Evolutionary conservation across 1,140 invertebrate species (phyloP).

Genomic region (Brachionus koreanus): DNA sequence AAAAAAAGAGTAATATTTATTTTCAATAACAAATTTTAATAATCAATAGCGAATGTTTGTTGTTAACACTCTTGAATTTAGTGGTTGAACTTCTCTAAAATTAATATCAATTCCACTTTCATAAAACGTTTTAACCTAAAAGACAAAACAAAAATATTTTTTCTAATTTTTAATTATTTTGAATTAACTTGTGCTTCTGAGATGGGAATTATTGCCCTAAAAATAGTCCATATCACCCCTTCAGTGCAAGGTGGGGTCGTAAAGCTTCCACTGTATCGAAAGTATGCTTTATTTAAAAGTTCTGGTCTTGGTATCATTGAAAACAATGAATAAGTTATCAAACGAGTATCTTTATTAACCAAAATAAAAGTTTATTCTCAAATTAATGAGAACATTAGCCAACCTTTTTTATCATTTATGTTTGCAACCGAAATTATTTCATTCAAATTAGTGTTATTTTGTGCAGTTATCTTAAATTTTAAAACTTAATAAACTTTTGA

Average conservation of each 20-base stretch:
- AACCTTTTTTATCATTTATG: background rate
- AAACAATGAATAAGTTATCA: background rate
- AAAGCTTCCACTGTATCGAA: slow-evolving; percentile 75
- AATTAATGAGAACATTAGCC: background rate
- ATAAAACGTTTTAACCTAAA: background rate
- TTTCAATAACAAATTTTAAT: too few relatives aligned
- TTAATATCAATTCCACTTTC: background rate
- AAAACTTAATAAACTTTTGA: background rate
- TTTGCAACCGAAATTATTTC: background rate
- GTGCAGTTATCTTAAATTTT: background rate
- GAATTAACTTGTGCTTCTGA: slow-evolving; percentile 13
- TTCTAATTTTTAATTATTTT: background rate
- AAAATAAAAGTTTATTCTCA: background rate
- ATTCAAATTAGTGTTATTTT: background rate
- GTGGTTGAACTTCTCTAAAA: background rate
- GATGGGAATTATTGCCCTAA: slow-evolving; percentile 63
- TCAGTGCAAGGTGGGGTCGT: slow-evolving; percentile 84
- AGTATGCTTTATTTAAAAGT: slow-evolving; percentile 52
- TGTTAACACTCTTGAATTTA: background rate
- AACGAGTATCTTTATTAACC: background rate
- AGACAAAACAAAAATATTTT: background rate
- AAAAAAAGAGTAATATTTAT: too few relatives aligned
- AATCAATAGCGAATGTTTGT: background rate
- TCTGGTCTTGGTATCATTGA: background rate
- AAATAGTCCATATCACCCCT: slow-evolving; percentile 80